These are phyloP conservation scores for Aphis gossypii DNA, from an alignment of 1,140 invertebrate genomes.

Conservation along the genomic window DNA sequence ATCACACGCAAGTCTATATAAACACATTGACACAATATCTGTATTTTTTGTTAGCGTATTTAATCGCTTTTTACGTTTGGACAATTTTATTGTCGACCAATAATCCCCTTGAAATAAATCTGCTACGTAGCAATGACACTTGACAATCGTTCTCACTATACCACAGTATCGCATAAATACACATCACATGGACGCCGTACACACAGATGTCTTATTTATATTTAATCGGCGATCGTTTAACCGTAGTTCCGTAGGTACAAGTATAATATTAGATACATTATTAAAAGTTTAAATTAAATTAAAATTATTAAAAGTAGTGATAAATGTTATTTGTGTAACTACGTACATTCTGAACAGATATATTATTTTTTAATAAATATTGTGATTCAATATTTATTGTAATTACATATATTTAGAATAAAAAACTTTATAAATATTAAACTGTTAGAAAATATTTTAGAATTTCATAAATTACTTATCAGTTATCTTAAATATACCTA, in stretches of 20 bases:
- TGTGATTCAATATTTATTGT: neutral
- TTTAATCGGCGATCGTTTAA: neutral
- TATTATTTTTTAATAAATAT: neutral
- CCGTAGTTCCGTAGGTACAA: neutral
- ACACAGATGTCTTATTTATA: neutral
- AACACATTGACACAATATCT: conserved; percentile 27
- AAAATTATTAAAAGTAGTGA: neutral
- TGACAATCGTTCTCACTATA: conserved; percentile 48
- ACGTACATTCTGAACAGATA: neutral
- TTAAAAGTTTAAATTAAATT: neutral
- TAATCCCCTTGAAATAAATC: conserved; percentile 47
- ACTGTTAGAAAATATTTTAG: neutral
- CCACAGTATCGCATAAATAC: neutral
- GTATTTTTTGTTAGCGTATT: neutral
- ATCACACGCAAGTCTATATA: neutral
- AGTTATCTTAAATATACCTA: neutral
- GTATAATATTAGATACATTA: neutral
- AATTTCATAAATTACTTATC: neutral
- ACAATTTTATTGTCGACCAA: conserved; percentile 41
- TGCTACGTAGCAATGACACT: neutral
- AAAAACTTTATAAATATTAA: neutral
- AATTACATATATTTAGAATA: neutral
- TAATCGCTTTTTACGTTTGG: conserved; percentile 16
- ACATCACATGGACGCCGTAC: too few species aligned
- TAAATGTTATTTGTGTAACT: neutral